Base-by-base conservation (phyloP, 1,140 invertebrate species). In the Listronotus bonariensis region DNA sequence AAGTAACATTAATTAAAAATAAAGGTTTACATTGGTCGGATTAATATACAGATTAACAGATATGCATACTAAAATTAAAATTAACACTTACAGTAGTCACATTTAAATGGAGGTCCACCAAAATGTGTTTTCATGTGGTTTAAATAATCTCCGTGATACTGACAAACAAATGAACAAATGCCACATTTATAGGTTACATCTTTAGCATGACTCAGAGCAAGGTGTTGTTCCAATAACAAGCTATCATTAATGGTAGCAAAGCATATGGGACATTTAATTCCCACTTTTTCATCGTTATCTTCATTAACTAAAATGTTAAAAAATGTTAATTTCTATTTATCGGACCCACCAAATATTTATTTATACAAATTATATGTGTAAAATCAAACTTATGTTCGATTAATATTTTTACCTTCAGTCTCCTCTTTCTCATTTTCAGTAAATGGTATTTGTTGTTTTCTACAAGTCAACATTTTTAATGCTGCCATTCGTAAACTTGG, bases 81-180 rank as follows among this genome's bases (percentile, higher is more conserved):
- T 54, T 10, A 31, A 60, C 34, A 72, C 68, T 82, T 76, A 82
- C 88, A 89, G 53, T 77, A 78, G 68, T 87, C 85, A 78, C 88
- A 89, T 53, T 80, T 79, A 73, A 82, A 88, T 26, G 86, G 86
- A 18, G 87, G 87, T 11, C 87, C 87, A 15, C 78, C 73, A 75
- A 86, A 88, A 76, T 88, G 86, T 17, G 72, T 78, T 70, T 84
- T 86, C 83, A 88, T 85, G 72, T 90, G 88, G 40, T 79, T 77
- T 69, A 86, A 86, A 75, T 87, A 89, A 63, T 84, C 81, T 31
- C 83, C 80, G 71, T 86, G 87, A 80, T 85, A 88, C 68, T 84
- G 83, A 65, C 85, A 86, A 36, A 84, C 83, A 77, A 87, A 88
- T 15, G 81, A 78, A 78, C 88, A 89, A 31, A 87, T 72, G 32